Conservation (phyloP, 2,797 vertebrate species). For the Aratinga solstitialis region DNA sequence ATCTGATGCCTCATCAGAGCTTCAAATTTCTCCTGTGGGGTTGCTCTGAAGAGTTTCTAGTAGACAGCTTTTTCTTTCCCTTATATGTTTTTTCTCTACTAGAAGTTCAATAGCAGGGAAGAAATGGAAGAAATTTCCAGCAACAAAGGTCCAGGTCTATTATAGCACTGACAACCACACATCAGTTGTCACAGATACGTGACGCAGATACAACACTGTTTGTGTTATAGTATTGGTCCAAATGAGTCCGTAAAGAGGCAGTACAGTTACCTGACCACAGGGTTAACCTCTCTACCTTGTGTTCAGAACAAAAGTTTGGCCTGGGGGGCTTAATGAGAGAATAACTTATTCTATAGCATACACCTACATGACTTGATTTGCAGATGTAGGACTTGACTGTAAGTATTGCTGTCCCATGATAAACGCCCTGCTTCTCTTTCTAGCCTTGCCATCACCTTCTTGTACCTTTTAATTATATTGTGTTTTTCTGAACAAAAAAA, state of each 20-base stretch:
- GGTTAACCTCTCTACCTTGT: neutral
- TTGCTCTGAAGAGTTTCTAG: neutral
- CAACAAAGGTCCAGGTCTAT: neutral
- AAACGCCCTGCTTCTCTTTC: neutral
- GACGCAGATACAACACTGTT: too few relatives aligned
- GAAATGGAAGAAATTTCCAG: neutral
- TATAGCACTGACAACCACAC: neutral
- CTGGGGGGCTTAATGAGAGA: neutral
- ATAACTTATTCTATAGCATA: neutral
- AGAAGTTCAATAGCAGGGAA: neutral
- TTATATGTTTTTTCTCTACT: neutral
- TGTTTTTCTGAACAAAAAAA: neutral
- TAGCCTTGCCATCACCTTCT: neutral
- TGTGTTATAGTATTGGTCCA: neutral
- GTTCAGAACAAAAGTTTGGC: neutral
- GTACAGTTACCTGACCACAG: neutral
- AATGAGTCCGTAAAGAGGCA: neutral
- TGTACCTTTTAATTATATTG: neutral
- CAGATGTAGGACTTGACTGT: neutral
- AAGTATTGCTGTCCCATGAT: neutral
- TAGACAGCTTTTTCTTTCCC: neutral
- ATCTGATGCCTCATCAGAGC: constrained; percentile 15
- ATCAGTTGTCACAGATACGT: neutral
- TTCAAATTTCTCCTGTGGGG: constrained; percentile 18
- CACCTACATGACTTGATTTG: neutral